Evolutionary conservation across 2,888 invertebrate species (phyloP).

Genomic region (Blera fallax): DNA sequence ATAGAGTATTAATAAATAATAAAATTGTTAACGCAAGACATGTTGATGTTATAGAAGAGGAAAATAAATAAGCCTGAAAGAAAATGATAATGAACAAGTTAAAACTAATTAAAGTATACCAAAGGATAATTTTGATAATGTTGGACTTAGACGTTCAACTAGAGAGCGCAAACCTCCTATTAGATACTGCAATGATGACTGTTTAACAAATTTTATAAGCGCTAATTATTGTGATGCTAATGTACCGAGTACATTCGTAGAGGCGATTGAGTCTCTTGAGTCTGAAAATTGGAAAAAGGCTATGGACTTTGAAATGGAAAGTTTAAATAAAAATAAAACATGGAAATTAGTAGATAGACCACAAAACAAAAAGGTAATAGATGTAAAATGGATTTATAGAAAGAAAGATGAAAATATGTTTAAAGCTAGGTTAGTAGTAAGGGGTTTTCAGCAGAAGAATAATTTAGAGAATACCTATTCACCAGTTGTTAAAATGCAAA

Average conservation of each 20-base stretch:
- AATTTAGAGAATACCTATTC: too few relatives aligned
- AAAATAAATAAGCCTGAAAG: too few relatives aligned
- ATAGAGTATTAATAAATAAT: slow-evolving; percentile 21
- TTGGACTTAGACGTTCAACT: neutral
- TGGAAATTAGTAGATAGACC: slow-evolving; percentile 76
- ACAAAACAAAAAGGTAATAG: slow-evolving; percentile 75
- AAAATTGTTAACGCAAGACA: slow-evolving; percentile 8
- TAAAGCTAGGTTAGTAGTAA: slow-evolving; percentile 72
- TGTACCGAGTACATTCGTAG: neutral
- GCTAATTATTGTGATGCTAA: neutral
- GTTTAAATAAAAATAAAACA: slow-evolving; percentile 75
- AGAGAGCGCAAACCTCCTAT: neutral
- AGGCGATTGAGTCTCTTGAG: neutral
- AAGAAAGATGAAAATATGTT: slow-evolving; percentile 74
- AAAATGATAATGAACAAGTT: neutral
- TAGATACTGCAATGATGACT: slow-evolving; percentile 3
- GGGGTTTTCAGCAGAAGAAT: slow-evolving; percentile 68
- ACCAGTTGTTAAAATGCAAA: too few relatives aligned
- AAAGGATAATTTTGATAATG: neutral
- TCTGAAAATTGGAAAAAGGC: slow-evolving; percentile 12
- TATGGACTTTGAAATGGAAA: slow-evolving; percentile 2
- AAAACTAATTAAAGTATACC: neutral
- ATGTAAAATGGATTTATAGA: slow-evolving; percentile 74
- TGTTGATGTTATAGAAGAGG: slow-evolving; percentile 6
- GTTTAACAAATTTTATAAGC: slow-evolving; percentile 1